These are phyloP conservation scores for Nasonovia ribisnigri DNA, from an alignment of 2,888 invertebrate species.

Conservation along the genomic window DNA sequence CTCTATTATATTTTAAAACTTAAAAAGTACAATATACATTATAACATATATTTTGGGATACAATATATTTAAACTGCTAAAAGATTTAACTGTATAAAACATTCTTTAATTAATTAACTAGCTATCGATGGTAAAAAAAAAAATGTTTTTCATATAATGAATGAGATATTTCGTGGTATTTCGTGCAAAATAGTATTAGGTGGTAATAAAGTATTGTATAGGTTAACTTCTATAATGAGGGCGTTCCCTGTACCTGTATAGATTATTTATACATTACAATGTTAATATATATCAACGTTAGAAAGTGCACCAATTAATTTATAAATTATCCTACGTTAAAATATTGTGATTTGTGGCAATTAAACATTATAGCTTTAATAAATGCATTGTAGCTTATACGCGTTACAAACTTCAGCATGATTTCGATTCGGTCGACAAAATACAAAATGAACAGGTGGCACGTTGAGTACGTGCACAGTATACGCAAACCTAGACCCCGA, in stretches of 20 bases:
- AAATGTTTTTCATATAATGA: neutral
- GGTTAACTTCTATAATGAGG: neutral
- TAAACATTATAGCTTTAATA: neutral
- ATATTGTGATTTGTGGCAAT: neutral
- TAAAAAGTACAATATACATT: neutral
- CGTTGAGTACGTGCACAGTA: neutral
- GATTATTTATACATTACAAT: neutral
- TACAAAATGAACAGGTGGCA: slow-evolving; percentile 40
- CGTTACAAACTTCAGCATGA: neutral
- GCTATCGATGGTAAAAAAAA: neutral
- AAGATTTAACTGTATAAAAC: neutral
- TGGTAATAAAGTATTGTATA: neutral
- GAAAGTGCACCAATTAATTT: neutral
- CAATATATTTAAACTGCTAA: neutral
- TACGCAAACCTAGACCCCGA: neutral
- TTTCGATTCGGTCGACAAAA: neutral
- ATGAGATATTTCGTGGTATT: slow-evolving; percentile 10
- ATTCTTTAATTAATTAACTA: neutral
- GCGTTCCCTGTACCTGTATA: neutral
- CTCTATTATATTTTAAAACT: neutral
- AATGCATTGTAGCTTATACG: too few relatives aligned
- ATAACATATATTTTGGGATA: neutral
- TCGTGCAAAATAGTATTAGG: neutral
- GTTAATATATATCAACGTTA: neutral
- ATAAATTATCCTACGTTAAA: neutral